Conservation (phyloP, 2,888 invertebrate genomes). For the Pheosia tremula region DNA sequence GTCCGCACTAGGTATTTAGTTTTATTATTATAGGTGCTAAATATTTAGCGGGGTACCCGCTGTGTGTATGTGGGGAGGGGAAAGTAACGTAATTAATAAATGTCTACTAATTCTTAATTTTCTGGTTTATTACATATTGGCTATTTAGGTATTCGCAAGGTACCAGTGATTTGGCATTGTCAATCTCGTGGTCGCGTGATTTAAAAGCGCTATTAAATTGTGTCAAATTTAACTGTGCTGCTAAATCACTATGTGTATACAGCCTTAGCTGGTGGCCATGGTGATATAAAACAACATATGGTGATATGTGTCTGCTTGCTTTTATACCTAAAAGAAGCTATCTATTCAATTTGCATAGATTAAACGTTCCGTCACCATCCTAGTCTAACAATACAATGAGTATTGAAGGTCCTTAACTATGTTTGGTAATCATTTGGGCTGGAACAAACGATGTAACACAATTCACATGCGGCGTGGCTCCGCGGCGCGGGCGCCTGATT, state of each 20-base stretch:
- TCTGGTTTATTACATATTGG: too few species aligned
- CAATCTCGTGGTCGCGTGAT: too few species aligned
- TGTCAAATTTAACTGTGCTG: neutral
- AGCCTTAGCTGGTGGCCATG: neutral
- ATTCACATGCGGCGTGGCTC: conserved; percentile 46
- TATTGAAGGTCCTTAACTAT: neutral
- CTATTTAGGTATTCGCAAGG: too few species aligned
- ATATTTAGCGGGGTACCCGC: neutral
- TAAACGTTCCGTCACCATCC: neutral
- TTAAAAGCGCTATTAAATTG: too few species aligned
- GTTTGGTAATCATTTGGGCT: conserved; percentile 14
- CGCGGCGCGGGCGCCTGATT: conserved; percentile 40
- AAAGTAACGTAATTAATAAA: neutral
- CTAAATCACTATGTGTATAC: neutral
- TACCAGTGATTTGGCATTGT: too few species aligned
- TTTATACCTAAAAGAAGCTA: neutral
- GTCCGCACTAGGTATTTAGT: conserved; percentile 14
- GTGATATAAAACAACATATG: neutral
- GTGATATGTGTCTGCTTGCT: neutral
- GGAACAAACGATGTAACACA: conserved; percentile 27
- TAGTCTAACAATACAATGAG: neutral
- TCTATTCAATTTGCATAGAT: neutral
- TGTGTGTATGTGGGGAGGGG: neutral
- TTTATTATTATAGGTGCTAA: conserved; percentile 1
- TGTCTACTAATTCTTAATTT: too few species aligned